phyloP scores from a whole-genome alignment of 2,888 invertebrate genomes.

The Argyresthia albistria region DNA sequence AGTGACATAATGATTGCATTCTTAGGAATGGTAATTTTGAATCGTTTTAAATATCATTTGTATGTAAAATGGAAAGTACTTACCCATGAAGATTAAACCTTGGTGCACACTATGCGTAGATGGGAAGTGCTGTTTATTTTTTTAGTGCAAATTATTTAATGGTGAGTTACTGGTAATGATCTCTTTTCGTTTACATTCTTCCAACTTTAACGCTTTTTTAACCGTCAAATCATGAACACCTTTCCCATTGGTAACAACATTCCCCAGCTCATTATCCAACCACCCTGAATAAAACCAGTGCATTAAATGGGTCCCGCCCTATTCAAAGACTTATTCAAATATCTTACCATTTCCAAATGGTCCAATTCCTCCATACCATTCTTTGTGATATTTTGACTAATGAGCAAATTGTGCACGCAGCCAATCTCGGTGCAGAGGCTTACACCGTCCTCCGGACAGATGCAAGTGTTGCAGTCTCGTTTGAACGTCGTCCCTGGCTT shows the following conservation, averaged over 20 bases:
- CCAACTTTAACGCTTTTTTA: too few species aligned
- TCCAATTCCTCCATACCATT: too few species aligned
- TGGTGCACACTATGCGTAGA: neutral
- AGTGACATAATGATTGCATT: neutral
- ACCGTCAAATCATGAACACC: too few species aligned
- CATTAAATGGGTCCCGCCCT: neutral
- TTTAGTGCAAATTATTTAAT: neutral
- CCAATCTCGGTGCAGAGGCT: conserved; percentile 46
- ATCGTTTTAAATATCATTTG: neutral
- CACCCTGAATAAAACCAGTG: neutral
- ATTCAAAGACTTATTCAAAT: too few species aligned
- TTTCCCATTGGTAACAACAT: too few species aligned
- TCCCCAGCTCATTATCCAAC: too few species aligned
- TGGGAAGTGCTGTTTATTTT: neutral
- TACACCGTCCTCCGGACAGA: conserved; percentile 50
- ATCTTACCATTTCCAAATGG: too few species aligned
- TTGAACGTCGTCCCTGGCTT: conserved; percentile 54
- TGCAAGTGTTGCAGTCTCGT: conserved; percentile 64
- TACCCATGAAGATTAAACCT: neutral
- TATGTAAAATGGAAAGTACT: neutral
- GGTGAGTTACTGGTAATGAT: neutral
- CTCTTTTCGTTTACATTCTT: too few species aligned
- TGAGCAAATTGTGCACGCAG: conserved; percentile 18
- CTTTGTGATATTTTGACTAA: too few species aligned
- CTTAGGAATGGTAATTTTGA: neutral